These are phyloP conservation scores for Ophiodon elongatus DNA, from an alignment of 2,113 vertebrate species.

Conservation along the genomic window DNA sequence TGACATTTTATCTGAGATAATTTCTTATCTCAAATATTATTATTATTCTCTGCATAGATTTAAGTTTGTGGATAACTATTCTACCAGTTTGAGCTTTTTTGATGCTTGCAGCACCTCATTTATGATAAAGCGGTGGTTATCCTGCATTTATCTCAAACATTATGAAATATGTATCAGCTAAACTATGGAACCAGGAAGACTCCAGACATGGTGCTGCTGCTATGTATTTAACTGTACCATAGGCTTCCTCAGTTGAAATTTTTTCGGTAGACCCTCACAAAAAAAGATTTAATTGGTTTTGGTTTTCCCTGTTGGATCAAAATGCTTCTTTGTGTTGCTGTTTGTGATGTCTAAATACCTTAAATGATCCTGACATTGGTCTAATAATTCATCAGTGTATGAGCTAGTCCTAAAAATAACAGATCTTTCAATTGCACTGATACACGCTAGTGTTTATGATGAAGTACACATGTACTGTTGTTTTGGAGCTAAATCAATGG, in stretches of 20 bases:
- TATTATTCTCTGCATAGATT: too few relatives aligned
- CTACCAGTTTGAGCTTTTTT: too few relatives aligned
- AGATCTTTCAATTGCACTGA: background rate
- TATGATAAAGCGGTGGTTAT: too few relatives aligned
- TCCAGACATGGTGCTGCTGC: background rate
- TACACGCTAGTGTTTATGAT: background rate
- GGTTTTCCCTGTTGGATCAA: background rate
- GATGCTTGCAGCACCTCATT: too few relatives aligned
- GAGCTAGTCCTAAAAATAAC: background rate
- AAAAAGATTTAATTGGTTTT: background rate
- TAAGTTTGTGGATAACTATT: too few relatives aligned
- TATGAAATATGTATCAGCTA: background rate
- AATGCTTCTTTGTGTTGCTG: background rate
- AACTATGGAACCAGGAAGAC: constrained; percentile 20
- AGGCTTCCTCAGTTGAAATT: background rate
- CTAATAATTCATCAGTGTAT: background rate
- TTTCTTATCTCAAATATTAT: background rate
- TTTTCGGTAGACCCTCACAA: background rate
- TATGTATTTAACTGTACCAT: background rate
- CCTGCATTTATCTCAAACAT: background rate
- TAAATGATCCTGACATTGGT: background rate
- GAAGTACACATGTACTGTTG: background rate
- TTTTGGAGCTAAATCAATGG: background rate
- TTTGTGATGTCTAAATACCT: background rate
- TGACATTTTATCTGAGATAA: background rate